A percentile compares a stretch with the other conserved stretches of the same genome.
Evolutionary conservation across 2,888 invertebrate genomes (phyloP).

Genomic region (Ophraella communa): DNA sequence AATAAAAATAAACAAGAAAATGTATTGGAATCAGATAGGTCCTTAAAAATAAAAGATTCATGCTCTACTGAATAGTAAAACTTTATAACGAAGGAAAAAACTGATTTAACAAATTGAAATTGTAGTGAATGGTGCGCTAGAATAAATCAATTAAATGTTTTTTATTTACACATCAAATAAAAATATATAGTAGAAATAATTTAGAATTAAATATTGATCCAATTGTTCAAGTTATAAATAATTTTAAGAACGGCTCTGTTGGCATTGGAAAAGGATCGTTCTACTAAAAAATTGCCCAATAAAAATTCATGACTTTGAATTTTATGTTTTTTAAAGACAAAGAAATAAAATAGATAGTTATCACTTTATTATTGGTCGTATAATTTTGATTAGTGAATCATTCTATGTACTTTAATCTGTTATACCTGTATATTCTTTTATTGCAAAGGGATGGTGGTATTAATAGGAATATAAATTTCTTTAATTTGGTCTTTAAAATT

Average conservation of each 20-base stretch:
- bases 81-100: too few relatives aligned
- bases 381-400: conserved; percentile 42
- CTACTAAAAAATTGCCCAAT: conserved; percentile 34
- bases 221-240: too few relatives aligned
- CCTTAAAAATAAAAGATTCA: too few relatives aligned
- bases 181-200: too few relatives aligned
- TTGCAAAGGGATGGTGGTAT: conserved; percentile 36
- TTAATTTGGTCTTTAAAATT: conserved; percentile 37
- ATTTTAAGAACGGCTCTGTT: conserved; percentile 4
- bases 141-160: too few relatives aligned
- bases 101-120: too few relatives aligned
- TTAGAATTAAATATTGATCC: too few relatives aligned
- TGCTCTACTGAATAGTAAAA: too few relatives aligned
- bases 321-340: conserved; percentile 42
- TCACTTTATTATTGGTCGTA: conserved; percentile 43
- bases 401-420: conserved; percentile 30
- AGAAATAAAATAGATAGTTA: conserved; percentile 42
- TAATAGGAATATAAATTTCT: conserved; percentile 36
- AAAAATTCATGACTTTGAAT: conserved; percentile 45
- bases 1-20: too few relatives aligned
- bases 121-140: too few relatives aligned
- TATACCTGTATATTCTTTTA: conserved; percentile 37
- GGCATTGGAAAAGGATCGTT: conserved; percentile 31
- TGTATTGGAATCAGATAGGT: background rate
- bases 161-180: conserved; percentile 20